Conservation (phyloP, 2,888 invertebrate species). For the Resseliella maxima region DNA sequence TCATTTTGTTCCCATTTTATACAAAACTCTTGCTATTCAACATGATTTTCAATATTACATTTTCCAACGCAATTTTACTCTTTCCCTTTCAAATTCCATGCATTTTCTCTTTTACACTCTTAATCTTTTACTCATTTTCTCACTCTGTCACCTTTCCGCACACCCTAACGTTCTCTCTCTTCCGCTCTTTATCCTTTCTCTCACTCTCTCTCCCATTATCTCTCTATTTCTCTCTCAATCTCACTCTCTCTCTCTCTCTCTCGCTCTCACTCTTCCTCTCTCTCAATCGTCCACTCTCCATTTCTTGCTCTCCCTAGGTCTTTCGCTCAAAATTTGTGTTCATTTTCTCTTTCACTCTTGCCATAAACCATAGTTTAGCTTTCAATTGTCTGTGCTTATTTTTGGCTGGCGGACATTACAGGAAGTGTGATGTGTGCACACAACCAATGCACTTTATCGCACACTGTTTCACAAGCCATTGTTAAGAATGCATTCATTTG, state of each 20-base stretch:
- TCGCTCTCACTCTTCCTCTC: background rate
- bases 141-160: too few species aligned
- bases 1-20: background rate
- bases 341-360: too few species aligned
- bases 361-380: background rate
- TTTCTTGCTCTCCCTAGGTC: too few species aligned
- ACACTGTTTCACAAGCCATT: background rate
- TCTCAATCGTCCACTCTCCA: background rate
- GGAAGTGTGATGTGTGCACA: background rate
- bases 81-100: too few species aligned
- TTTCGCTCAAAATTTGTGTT: too few species aligned
- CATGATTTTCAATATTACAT: background rate
- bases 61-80: background rate
- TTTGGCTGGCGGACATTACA: background rate
- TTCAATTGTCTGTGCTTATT: background rate
- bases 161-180: background rate
- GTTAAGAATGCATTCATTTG: conserved; percentile 28
- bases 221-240: too few species aligned
- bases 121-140: background rate
- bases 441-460: background rate
- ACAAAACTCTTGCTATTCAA: background rate
- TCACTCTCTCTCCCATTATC: background rate
- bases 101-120: background rate
- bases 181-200: background rate
- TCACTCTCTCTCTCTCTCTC: background rate